phyloP scores from a whole-genome alignment of 2,113 vertebrate genomes.

The Micromys minutus region DNA sequence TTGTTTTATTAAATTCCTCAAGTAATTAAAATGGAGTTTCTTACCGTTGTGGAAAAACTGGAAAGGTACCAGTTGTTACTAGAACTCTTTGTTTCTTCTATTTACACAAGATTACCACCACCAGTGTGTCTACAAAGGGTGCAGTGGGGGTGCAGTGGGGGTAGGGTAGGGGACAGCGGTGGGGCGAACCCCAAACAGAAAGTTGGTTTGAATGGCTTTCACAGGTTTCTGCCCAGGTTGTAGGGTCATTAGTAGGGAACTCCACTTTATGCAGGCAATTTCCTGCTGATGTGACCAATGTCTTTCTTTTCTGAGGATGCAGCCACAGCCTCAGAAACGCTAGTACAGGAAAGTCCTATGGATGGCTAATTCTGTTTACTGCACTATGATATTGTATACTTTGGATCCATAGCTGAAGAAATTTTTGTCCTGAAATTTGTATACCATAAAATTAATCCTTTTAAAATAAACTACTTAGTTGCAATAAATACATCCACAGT shows the following conservation, averaged over 20 bases:
- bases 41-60: not conserved
- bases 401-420: not conserved
- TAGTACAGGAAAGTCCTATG: not conserved
- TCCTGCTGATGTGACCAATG: not conserved
- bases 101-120: not conserved
- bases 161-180: not conserved
- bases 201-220: not conserved
- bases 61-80: not conserved
- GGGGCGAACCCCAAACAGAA: not conserved
- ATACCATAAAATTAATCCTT: slow-evolving; percentile 22
- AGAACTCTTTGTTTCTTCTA: not conserved
- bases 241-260: not conserved
- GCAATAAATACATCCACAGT: slow-evolving; percentile 7
- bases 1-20: not conserved
- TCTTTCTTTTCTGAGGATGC: not conserved
- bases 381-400: not conserved
- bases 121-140: not conserved
- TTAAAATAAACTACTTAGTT: slow-evolving; percentile 34
- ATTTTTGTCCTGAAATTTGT: not conserved
- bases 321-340: not conserved
- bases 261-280: not conserved
- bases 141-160: no score
- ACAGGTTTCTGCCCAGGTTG: not conserved
- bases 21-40: not conserved
- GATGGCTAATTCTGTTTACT: not conserved